Conservation (phyloP, 2,888 invertebrate species). For the Brachypterus glaber region DNA sequence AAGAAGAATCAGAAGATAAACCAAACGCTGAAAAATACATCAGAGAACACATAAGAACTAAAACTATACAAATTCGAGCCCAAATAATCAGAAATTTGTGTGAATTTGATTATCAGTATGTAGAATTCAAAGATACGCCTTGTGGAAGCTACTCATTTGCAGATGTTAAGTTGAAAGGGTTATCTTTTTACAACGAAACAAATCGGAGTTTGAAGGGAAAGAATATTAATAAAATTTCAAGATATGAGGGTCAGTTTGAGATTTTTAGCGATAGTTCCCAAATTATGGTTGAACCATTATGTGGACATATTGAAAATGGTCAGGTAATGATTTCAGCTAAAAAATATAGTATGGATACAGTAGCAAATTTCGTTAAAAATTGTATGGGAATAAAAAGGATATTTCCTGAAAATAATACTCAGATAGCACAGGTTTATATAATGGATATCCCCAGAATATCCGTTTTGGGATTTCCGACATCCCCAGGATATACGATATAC, state of each 20-base stretch:
- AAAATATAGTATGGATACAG: too few relatives aligned
- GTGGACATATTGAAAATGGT: constrained; percentile 22
- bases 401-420: background rate
- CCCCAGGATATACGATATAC: too few relatives aligned
- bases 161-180: constrained; percentile 17
- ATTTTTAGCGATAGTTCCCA: constrained; percentile 19
- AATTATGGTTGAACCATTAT: constrained; percentile 22
- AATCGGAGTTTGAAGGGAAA: background rate
- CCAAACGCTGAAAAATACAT: too few relatives aligned
- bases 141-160: constrained; percentile 22
- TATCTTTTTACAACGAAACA: constrained; percentile 6
- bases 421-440: too few relatives aligned
- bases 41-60: too few relatives aligned
- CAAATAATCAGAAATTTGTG: constrained; percentile 18
- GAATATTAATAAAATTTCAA: background rate
- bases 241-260: constrained; percentile 20
- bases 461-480: too few relatives aligned
- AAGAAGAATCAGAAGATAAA: too few relatives aligned
- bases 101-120: constrained; percentile 22
- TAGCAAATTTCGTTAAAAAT: too few relatives aligned
- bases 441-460: too few relatives aligned
- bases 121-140: constrained; percentile 24
- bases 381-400: too few relatives aligned
- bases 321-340: constrained; percentile 20
- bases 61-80: too few relatives aligned